Evolutionary conservation across 2,888 invertebrate genomes (phyloP).

Genomic region (Coecobrya sp.): DNA sequence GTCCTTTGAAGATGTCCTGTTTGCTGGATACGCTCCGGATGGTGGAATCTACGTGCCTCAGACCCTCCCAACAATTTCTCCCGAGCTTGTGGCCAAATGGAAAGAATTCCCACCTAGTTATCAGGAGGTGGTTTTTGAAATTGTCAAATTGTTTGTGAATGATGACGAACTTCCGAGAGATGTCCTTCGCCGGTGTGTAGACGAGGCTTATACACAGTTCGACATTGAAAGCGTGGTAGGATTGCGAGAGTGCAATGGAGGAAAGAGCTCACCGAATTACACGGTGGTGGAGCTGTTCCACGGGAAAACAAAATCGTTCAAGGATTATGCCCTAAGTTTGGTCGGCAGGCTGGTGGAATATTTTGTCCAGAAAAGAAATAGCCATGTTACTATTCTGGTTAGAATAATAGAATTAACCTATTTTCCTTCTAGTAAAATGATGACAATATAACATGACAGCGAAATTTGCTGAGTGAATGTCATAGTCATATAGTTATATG

Average conservation of each 20-base stretch:
- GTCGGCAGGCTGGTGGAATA: conserved; percentile 88
- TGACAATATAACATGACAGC: too few relatives aligned
- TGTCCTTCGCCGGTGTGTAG: conserved; percentile 87
- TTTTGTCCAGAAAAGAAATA: conserved; percentile 87
- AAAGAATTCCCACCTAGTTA: conserved; percentile 87
- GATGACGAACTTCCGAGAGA: conserved; percentile 87
- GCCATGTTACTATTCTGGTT: conserved; percentile 87
- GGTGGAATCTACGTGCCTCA: conserved; percentile 88
- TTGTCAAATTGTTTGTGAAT: conserved; percentile 87
- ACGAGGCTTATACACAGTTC: conserved; percentile 72
- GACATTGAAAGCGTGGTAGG: conserved; percentile 72
- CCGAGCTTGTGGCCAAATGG: conserved; percentile 87
- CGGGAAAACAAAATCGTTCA: conserved; percentile 88
- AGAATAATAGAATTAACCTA: conserved; percentile 27
- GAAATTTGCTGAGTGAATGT: too few relatives aligned
- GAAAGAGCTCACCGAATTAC: conserved; percentile 87
- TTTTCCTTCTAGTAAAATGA: too few relatives aligned
- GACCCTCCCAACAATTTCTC: conserved; percentile 87
- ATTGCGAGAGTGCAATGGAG: conserved; percentile 3
- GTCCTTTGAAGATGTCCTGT: conserved; percentile 84
- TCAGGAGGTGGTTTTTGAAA: conserved; percentile 87
- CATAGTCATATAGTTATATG: too few relatives aligned
- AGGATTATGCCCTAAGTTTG: conserved; percentile 88
- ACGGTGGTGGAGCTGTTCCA: conserved; percentile 88
- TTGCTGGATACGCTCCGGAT: conserved; percentile 88